Base-by-base conservation (phyloP, 1,140 invertebrate genomes). In the Drosophila lini region DNA sequence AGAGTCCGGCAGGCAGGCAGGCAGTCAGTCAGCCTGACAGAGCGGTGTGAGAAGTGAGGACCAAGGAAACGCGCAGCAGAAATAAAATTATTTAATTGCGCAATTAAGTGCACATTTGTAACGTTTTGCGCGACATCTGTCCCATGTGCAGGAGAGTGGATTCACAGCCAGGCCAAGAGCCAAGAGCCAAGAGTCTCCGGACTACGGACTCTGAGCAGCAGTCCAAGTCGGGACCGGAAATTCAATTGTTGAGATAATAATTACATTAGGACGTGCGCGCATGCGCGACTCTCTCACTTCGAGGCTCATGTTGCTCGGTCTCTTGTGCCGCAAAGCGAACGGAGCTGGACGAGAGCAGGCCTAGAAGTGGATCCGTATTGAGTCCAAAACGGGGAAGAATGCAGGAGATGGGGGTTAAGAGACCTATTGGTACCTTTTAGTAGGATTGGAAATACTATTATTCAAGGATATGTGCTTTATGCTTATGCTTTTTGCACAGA, bases 171-270 rank as follows among this genome's bases (percentile, higher is more conserved):
- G 25, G 48, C 48, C 48, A 16, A 52, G 41, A 60, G 52, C 50
- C 25, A 25, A 25, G 25, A 25, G 25, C 25, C 25, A 28, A 36
- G 63, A 40, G 57, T 13, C 28, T 41, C 36, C n/a, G 47, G 53
- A 28, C 50, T 32, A 31, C 68, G 31, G 59, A 64, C 63, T 36
- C 57, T 10, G 36, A 41, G 52, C 6, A 45, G 19, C n/a, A 74
- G 81, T 57, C 56, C 42, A 45, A 74, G 75, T 69, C 48, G 62
- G 79, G 74, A 89, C 89, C 89, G 89, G 89, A 91, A 91, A 91
- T 91, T 91, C 89, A 91, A 91, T 91, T 91, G 89, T 91, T 91
- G 81, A 91, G 79, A 91, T 91, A 91, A 91, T 91, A 91, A 91
- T 91, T 91, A 89, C 89, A 91, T 91, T 91, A 91, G 89, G 89